Evolutionary conservation across 2,113 vertebrate genomes (phyloP), one percentile per base, ranked within the genome.

Genomic region (Cardinalis cardinalis): DNA sequence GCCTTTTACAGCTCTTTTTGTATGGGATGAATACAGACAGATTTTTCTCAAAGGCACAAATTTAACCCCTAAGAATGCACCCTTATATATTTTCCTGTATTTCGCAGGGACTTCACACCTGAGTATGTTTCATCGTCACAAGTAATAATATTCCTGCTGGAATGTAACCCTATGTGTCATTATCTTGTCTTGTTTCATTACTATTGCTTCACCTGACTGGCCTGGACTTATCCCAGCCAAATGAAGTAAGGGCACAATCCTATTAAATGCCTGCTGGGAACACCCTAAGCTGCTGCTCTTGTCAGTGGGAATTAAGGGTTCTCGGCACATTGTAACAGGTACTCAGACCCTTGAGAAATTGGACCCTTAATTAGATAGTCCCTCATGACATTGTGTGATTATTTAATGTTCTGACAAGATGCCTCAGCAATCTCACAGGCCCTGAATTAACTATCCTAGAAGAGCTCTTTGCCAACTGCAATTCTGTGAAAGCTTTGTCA

Each of bases 101-200:
- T 90, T 75, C 36, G 51, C 41, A 51, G 31, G 40, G 38, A 7
- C 59, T 79, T 88, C 77, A 71, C 55, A 73, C 18, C 2, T 2
- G 9, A 4, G 5, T 56, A 15, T 78, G 31, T 59, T 90, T 63
- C 1, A 5, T 72, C 43, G 71, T 58, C 60, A 13, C 41, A 76
- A 84, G 73, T 43, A 75, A 84, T 65, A 93, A 51, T 16, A 26
- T 63, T 79, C 81, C 74, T 78, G 51, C 59, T 77, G 88, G 66
- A 65, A 84, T 76, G 66, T 38, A 89, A 65, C 70, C 46, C 34
- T 79, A 19, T 72, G 81, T 92, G 92, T 89, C 89, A 87, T 81
- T 92, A 90, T 36, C 77, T 87, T 94, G 88, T 94, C 90, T 65
- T 55, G n/a, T 90, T 90, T 87, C 77, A 94, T 95, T 95, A 90